A percentile compares a stretch with the other conserved stretches of the same genome.
Evolutionary conservation across 2,888 invertebrate genomes (phyloP).

Genomic region (Phyllotreta cruciferae): DNA sequence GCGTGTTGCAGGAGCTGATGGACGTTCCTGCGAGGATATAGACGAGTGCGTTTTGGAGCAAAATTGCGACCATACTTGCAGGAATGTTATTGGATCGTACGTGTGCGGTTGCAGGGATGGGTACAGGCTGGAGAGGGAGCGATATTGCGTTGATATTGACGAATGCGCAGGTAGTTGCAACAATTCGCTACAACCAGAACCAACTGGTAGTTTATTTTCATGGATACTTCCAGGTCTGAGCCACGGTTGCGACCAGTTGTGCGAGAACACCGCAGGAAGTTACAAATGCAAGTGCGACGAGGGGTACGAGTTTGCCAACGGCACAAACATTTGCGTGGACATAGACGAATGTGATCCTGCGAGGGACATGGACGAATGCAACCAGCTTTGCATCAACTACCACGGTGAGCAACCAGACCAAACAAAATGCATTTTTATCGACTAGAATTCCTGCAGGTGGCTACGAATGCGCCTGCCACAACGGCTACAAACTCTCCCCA

Average conservation of each 20-base stretch:
- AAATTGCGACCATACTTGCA: constrained; percentile 63
- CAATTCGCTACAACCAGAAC: too few species aligned
- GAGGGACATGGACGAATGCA: constrained; percentile 52
- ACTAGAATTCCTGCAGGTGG: constrained; percentile 34
- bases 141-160: constrained; percentile 54
- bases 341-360: constrained; percentile 52
- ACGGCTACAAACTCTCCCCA: constrained; percentile 61
- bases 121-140: constrained; percentile 56
- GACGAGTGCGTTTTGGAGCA: constrained; percentile 59
- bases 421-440: neutral
- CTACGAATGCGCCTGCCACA: constrained; percentile 54
- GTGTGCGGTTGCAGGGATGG: constrained; percentile 66
- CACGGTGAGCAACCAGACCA: constrained; percentile 42
- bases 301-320: constrained; percentile 62
- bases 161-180: constrained; percentile 53
- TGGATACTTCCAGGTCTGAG: constrained; percentile 2
- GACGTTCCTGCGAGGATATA: constrained; percentile 57
- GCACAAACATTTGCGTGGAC: constrained; percentile 62
- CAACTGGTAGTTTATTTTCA: too few species aligned
- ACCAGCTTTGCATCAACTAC: constrained; percentile 49
- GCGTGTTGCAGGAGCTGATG: constrained; percentile 51
- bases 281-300: constrained; percentile 68
- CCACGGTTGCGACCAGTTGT: constrained; percentile 60
- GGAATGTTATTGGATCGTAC: constrained; percentile 65
- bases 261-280: constrained; percentile 58